phyloP scores from a whole-genome alignment of 2,797 vertebrate genomes.

The Myotis pilosus region DNA sequence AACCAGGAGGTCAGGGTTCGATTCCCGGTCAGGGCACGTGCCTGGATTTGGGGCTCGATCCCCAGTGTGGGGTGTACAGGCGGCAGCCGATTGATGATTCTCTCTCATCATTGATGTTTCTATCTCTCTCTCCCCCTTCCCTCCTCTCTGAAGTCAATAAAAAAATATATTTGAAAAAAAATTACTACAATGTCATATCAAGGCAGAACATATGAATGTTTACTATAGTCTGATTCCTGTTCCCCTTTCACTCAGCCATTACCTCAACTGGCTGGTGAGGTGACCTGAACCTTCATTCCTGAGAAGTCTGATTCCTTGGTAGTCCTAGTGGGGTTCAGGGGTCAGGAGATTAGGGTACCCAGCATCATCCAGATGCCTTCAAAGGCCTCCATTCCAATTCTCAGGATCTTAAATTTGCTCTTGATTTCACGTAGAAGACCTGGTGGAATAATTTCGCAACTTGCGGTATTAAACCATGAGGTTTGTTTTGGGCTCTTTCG shows the following conservation, averaged over 20 bases:
- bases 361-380: not conserved
- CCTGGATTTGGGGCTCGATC: too few relatives aligned
- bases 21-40: too few relatives aligned
- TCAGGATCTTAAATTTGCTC: not conserved
- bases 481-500: not conserved
- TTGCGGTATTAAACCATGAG: not conserved
- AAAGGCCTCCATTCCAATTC: not conserved
- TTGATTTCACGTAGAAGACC: not conserved
- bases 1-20: too few relatives aligned
- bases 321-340: not conserved
- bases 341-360: not conserved
- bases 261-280: not conserved
- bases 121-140: too few relatives aligned
- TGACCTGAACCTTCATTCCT: not conserved
- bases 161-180: too few relatives aligned
- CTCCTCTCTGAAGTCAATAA: too few relatives aligned
- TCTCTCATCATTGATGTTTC: too few relatives aligned
- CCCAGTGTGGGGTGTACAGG: too few relatives aligned
- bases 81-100: too few relatives aligned
- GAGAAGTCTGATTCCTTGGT: not conserved
- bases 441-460: not conserved
- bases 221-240: not conserved
- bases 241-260: not conserved
- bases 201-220: not conserved
- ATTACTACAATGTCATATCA: not conserved